Conservation (phyloP, 2,113 vertebrate species). For the Parus major region DNA sequence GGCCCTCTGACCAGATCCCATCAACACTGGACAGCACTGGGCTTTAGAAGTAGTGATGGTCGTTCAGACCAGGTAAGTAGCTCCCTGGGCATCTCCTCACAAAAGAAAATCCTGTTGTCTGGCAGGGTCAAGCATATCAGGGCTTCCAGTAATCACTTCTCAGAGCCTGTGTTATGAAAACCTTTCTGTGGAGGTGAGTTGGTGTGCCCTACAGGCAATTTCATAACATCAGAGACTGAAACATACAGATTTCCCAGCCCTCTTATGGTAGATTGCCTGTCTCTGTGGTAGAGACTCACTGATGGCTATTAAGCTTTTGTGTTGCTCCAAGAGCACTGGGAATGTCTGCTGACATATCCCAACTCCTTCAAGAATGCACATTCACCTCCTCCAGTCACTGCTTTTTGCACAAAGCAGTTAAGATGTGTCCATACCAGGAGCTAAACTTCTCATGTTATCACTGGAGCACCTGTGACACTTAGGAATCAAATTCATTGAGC, state of each 20-base stretch:
- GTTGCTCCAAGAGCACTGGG: neutral
- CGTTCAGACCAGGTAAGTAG: neutral
- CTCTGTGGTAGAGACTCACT: neutral
- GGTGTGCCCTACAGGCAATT: neutral
- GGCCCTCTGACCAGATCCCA: neutral
- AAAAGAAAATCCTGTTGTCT: neutral
- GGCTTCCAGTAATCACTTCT: neutral
- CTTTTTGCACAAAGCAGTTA: neutral
- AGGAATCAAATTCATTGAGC: neutral
- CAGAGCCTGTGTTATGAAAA: neutral
- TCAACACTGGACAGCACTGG: neutral
- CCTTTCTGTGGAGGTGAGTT: neutral
- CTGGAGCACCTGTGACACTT: neutral
- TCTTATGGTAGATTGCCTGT: neutral
- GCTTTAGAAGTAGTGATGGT: neutral
- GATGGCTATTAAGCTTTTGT: neutral
- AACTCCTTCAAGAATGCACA: accelerated
- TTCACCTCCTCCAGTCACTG: neutral
- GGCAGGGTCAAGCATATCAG: too few relatives aligned
- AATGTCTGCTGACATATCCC: neutral
- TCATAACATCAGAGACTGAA: accelerated
- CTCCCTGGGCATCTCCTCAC: neutral
- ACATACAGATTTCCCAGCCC: accelerated
- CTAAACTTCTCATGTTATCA: neutral
- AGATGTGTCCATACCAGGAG: neutral